phyloP scores from a whole-genome alignment of 2,888 invertebrate species.

The Tipula lateralis region DNA sequence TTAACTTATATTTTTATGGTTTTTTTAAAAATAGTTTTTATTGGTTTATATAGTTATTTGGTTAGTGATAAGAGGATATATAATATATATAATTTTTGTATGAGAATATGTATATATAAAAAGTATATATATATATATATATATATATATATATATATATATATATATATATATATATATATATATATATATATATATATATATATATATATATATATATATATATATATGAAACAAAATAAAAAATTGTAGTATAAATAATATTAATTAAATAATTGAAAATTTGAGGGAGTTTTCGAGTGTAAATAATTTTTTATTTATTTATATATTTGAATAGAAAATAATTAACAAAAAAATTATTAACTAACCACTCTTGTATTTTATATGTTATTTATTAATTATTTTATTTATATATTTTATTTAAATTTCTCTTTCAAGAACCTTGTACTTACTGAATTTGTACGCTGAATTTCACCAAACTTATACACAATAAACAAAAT shows the following conservation, averaged over 20 bases:
- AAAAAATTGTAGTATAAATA: not conserved
- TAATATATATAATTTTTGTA: no score
- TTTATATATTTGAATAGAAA: not conserved
- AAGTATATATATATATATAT: no score
- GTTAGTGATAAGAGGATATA: slow-evolving; percentile 3
- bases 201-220: no score
- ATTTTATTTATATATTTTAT: not conserved
- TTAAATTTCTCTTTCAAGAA: not conserved
- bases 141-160: no score
- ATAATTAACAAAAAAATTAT: not conserved
- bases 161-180: no score
- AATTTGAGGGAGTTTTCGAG: not conserved
- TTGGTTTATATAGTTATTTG: not conserved
- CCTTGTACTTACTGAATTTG: slow-evolving; percentile 11
- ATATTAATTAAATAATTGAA: not conserved
- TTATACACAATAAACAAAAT: not conserved
- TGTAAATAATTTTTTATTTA: not conserved
- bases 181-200: no score
- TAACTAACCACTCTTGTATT: not conserved
- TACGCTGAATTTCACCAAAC: slow-evolving; percentile 19
- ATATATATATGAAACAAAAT: not conserved
- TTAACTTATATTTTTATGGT: not conserved
- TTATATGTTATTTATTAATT: not conserved
- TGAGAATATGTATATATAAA: no score
- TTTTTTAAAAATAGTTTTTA: not conserved